Evolutionary conservation across 2,113 vertebrate genomes (phyloP).

Genomic region (Gambusia affinis): DNA sequence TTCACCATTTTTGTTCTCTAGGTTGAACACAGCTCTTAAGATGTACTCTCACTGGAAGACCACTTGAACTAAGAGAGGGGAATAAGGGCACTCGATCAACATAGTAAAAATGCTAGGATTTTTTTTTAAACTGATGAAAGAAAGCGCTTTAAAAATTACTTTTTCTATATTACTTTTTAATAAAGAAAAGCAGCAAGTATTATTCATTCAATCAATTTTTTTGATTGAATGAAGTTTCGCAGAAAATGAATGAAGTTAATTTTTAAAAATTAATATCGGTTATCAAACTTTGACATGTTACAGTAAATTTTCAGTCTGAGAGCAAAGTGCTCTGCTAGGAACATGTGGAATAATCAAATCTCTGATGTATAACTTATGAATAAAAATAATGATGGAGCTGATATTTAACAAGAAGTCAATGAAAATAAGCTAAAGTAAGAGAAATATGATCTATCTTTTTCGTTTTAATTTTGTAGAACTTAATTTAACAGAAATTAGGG

Average conservation of each 20-base stretch:
- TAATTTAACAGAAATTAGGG: neutral
- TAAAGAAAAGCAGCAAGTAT: neutral
- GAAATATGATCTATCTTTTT: too few species aligned
- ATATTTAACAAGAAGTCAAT: too few species aligned
- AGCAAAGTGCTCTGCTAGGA: too few species aligned
- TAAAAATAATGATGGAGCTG: too few species aligned
- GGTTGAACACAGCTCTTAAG: slow-evolving; percentile 22
- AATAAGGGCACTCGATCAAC: slow-evolving; percentile 19
- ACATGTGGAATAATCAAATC: too few species aligned
- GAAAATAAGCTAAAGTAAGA: too few species aligned
- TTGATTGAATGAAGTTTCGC: neutral
- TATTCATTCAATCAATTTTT: neutral
- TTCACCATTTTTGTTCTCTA: neutral
- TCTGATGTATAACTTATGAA: too few species aligned
- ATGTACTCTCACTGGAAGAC: slow-evolving; percentile 17
- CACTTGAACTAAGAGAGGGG: slow-evolving; percentile 32
- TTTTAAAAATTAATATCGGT: neutral
- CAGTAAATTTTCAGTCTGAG: neutral
- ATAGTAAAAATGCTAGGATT: neutral
- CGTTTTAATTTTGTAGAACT: neutral
- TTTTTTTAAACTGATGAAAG: neutral
- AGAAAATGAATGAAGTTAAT: neutral
- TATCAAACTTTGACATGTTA: neutral
- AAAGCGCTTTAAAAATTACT: neutral
- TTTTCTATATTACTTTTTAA: neutral